phyloP scores from a whole-genome alignment of 2,888 invertebrate genomes.

The Digitonthophagus gazella region DNA sequence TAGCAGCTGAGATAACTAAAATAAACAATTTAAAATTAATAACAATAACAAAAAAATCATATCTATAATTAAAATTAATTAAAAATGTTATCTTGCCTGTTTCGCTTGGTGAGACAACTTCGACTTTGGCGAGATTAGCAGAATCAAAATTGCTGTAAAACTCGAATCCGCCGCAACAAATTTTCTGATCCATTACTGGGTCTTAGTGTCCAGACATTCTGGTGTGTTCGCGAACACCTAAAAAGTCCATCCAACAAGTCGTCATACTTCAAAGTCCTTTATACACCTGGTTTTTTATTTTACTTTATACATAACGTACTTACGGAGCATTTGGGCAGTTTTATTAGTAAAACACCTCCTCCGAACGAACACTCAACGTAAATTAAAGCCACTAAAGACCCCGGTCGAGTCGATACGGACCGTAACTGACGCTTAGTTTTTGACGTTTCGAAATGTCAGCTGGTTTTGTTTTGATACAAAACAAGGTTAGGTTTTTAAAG shows the following conservation, averaged over 20 bases:
- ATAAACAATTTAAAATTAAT: conserved; percentile 35
- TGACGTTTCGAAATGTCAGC: conserved; percentile 32
- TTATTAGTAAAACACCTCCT: too few species aligned
- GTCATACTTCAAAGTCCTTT: too few species aligned
- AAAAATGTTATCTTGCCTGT: conserved; percentile 52
- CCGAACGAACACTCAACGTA: not conserved
- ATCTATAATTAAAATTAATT: too few species aligned
- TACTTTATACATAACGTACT: too few species aligned
- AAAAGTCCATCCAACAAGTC: conserved; percentile 9
- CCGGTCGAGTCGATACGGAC: not conserved
- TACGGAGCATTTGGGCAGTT: too few species aligned
- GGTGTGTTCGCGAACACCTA: not conserved
- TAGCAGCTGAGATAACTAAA: conserved; percentile 37
- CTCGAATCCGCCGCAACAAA: conserved; percentile 66
- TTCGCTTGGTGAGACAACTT: conserved; percentile 63
- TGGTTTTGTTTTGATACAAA: conserved; percentile 33
- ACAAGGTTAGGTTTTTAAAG: conserved; percentile 19
- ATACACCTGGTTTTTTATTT: too few species aligned
- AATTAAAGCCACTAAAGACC: not conserved
- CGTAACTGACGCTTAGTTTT: conserved; percentile 14
- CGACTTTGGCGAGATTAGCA: conserved; percentile 82
- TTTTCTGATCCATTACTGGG: conserved; percentile 26
- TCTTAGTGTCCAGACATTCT: not conserved
- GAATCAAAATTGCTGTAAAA: conserved; percentile 90
- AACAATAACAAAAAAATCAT: too few species aligned